These are phyloP conservation scores for Podilymbus podiceps DNA, from an alignment of 2,113 vertebrate genomes.

Conservation along the genomic window DNA sequence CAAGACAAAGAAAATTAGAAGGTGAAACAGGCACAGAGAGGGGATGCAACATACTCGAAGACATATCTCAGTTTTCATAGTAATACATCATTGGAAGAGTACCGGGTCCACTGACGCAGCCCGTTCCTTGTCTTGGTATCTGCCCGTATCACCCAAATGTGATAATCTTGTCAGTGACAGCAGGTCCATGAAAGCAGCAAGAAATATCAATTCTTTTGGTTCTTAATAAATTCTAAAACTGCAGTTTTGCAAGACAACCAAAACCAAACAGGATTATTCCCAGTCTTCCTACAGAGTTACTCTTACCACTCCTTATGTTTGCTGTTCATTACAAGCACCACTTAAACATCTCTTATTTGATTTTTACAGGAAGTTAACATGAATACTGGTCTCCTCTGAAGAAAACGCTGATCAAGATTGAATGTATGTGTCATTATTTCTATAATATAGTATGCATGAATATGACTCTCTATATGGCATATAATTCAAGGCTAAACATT, in stretches of 20 bases:
- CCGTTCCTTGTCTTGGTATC: not conserved
- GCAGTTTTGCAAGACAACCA: not conserved
- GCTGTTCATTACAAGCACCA: not conserved
- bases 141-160: not conserved
- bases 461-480: not conserved
- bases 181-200: not conserved
- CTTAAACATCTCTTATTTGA: not conserved
- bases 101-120: not conserved
- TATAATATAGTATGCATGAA: not conserved
- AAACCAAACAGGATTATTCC: not conserved
- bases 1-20: not conserved
- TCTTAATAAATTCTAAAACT: not conserved
- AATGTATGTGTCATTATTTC: not conserved
- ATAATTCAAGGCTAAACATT: not conserved
- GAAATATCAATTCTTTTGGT: not conserved
- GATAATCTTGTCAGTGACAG: not conserved
- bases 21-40: not conserved
- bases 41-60: not conserved
- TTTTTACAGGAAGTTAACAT: not conserved
- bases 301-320: not conserved
- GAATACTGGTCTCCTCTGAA: not conserved
- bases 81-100: not conserved
- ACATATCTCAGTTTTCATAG: not conserved
- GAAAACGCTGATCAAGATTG: not conserved
- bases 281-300: not conserved